Evolutionary conservation across 2,113 vertebrate genomes (phyloP).

Genomic region (Aleadryas rufinucha): DNA sequence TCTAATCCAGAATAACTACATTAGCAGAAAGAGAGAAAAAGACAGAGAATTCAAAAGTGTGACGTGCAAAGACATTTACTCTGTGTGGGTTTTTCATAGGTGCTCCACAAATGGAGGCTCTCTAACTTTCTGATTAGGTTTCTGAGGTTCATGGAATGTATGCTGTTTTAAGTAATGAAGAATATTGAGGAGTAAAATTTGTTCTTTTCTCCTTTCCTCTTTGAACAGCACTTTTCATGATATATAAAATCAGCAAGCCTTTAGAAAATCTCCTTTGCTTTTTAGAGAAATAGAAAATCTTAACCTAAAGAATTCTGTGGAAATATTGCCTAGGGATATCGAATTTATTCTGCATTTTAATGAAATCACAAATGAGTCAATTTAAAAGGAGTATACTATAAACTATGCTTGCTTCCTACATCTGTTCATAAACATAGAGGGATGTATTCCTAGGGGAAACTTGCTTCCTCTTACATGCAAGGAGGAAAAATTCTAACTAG

Average conservation of each 20-base stretch:
- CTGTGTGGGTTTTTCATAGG: not conserved
- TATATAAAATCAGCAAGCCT: not conserved
- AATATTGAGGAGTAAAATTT: not conserved
- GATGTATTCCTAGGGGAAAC: constrained; percentile 19
- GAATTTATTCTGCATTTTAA: constrained; percentile 59
- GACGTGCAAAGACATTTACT: not conserved
- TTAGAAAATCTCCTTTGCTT: not conserved
- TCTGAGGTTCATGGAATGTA: not conserved
- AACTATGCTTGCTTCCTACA: constrained; percentile 40
- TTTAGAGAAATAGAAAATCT: constrained; percentile 9
- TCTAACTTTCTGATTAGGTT: not conserved
- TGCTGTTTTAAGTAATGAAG: not conserved
- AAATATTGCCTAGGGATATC: constrained; percentile 42
- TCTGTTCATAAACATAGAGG: constrained; percentile 41
- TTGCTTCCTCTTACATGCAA: not conserved
- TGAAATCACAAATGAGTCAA: constrained; percentile 59
- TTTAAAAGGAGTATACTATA: constrained; percentile 47
- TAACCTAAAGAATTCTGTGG: constrained; percentile 15
- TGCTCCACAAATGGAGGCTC: not conserved
- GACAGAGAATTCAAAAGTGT: not conserved
- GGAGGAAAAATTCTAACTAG: not conserved
- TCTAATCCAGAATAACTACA: not conserved
- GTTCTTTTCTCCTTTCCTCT: not conserved
- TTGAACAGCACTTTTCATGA: constrained; percentile 5
- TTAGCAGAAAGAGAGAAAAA: not conserved